Evolutionary conservation across 2,888 invertebrate genomes (phyloP).

Genomic region (Lacanobia oleracea): DNA sequence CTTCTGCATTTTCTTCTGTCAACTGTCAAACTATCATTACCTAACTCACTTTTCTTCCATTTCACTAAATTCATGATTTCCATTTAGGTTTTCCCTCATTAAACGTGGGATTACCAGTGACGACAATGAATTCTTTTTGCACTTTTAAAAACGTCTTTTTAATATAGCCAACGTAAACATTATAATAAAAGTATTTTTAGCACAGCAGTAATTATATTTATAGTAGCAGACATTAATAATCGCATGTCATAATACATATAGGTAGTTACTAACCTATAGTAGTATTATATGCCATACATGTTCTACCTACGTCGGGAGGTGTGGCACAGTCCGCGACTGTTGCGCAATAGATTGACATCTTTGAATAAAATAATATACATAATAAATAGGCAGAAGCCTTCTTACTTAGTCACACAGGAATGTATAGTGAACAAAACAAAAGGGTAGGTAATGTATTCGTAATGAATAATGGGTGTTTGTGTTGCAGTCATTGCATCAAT

Average conservation of each 20-base stretch:
- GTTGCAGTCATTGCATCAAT: not conserved
- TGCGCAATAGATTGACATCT: constrained; percentile 7
- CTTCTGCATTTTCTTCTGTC: not conserved
- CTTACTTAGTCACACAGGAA: constrained; percentile 4
- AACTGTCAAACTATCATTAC: not conserved
- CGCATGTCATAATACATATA: not conserved
- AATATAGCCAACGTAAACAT: not conserved
- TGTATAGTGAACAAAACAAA: not conserved
- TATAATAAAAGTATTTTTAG: constrained; percentile 7
- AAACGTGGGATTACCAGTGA: not conserved
- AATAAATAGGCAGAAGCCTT: not conserved
- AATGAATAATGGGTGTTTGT: not conserved
- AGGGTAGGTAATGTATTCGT: not conserved
- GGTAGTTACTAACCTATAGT: no score
- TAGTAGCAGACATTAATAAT: not conserved
- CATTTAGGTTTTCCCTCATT: no score
- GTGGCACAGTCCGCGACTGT: not conserved
- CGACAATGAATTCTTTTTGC: not conserved
- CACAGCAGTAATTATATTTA: not conserved
- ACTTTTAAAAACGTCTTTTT: no score
- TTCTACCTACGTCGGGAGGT: constrained; percentile 7
- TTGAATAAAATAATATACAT: not conserved
- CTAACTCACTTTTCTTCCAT: not conserved
- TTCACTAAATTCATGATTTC: not conserved
- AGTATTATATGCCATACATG: not conserved